Evolutionary conservation across 2,113 vertebrate species (phyloP).

Genomic region (Pan paniscus): DNA sequence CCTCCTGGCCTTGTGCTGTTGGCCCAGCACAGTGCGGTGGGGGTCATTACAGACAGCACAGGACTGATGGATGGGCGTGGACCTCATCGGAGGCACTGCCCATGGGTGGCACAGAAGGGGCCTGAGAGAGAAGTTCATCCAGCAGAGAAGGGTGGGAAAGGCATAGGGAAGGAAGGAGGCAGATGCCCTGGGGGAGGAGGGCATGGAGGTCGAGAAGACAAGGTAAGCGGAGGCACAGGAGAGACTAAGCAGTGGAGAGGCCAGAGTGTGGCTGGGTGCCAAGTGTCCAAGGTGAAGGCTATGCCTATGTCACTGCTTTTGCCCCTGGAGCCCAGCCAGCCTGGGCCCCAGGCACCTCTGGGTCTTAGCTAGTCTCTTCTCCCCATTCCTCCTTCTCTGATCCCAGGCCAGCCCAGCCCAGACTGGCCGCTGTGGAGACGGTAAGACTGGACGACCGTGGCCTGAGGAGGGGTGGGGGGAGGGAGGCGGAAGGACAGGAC

Average conservation of each 20-base stretch:
- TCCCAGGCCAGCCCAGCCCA: not conserved
- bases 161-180: not conserved
- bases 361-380: not conserved
- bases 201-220: not conserved
- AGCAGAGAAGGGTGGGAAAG: too few relatives aligned
- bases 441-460: not conserved
- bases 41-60: not conserved
- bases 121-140: not conserved
- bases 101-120: not conserved
- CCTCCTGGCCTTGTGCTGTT: not conserved
- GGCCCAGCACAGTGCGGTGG: not conserved
- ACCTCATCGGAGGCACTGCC: not conserved
- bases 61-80: not conserved
- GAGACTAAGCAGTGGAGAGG: not conserved
- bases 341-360: not conserved
- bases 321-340: not conserved
- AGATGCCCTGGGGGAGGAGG: not conserved
- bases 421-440: not conserved
- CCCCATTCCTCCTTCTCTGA: not conserved
- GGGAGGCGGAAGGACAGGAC: fast-evolving
- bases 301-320: not conserved
- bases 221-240: not conserved
- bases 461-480: not conserved
- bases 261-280: too few relatives aligned
- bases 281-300: not conserved